These are phyloP conservation scores for Hylaeus volcanicus DNA, from an alignment of 1,140 invertebrate genomes.

Conservation along the genomic window DNA sequence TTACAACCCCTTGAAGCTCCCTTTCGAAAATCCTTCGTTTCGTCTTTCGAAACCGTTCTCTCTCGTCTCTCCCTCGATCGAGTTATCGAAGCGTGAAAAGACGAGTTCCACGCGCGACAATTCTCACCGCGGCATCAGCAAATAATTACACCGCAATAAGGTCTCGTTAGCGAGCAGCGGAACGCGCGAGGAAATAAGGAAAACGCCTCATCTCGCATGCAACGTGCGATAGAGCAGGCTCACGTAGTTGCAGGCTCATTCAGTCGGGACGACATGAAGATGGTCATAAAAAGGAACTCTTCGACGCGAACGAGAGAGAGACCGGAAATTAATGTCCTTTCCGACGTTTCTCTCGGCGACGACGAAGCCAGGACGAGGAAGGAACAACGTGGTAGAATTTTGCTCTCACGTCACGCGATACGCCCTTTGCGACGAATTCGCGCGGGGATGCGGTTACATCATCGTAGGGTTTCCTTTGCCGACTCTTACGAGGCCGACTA, in stretches of 20 bases:
- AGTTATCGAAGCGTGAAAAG: not conserved
- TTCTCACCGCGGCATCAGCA: not conserved
- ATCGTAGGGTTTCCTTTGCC: not conserved
- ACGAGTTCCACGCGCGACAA: not conserved
- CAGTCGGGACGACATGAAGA: conserved; percentile 49
- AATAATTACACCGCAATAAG: conserved; percentile 7
- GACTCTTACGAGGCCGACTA: not conserved
- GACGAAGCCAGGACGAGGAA: not conserved
- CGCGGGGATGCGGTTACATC: not conserved
- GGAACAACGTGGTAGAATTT: conserved; percentile 28
- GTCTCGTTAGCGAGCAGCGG: conserved; percentile 26
- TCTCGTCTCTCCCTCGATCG: no score
- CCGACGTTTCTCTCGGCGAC: conserved; percentile 34
- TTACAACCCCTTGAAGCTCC: no score
- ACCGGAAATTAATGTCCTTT: conserved; percentile 61
- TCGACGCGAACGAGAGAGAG: conserved; percentile 52
- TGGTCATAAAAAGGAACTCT: conserved; percentile 51
- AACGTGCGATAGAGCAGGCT: conserved; percentile 27
- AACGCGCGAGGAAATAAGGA: not conserved
- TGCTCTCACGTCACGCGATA: conserved; percentile 8
- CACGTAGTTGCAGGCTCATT: conserved; percentile 59
- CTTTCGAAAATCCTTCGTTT: no score
- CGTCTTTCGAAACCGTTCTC: no score
- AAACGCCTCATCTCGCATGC: conserved; percentile 39
- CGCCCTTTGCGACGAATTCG: conserved; percentile 16